Conservation (phyloP, 2,113 vertebrate genomes). For the Microtus oregoni region DNA sequence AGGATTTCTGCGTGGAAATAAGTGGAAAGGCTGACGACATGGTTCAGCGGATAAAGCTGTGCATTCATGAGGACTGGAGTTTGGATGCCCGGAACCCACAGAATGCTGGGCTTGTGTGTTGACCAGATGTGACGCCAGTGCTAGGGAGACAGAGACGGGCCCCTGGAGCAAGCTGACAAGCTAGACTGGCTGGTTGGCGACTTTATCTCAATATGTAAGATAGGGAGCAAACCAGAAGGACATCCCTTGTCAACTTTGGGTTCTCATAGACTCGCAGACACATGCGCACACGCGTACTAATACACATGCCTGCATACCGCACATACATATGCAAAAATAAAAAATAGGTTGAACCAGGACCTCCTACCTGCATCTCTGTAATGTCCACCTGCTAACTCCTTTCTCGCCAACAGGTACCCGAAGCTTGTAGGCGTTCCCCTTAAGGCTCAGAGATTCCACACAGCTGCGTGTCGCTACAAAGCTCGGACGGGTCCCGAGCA, state of each 20-base stretch:
- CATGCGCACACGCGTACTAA: neutral
- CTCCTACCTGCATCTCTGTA: neutral
- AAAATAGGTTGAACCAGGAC: neutral
- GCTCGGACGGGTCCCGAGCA: conserved; percentile 87
- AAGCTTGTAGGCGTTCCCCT: neutral
- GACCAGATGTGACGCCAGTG: neutral
- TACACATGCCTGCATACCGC: neutral
- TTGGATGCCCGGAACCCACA: neutral
- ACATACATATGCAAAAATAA: neutral
- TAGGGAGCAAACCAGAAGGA: neutral
- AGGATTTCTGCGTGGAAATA: neutral
- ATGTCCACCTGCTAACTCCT: neutral
- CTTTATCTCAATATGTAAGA: neutral
- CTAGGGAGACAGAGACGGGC: neutral
- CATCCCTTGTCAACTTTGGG: neutral
- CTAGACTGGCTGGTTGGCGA: neutral
- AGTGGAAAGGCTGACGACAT: neutral
- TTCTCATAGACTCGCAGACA: neutral
- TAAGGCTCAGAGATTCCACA: conserved; percentile 83
- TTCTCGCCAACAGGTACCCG: conserved; percentile 27
- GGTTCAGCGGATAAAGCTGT: neutral
- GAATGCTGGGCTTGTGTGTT: neutral
- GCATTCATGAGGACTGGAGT: neutral
- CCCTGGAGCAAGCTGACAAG: neutral
- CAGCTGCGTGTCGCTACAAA: conserved; percentile 49